phyloP scores from a whole-genome alignment of 2,888 invertebrate species.

The Cataglyphis rosenhaueri region DNA sequence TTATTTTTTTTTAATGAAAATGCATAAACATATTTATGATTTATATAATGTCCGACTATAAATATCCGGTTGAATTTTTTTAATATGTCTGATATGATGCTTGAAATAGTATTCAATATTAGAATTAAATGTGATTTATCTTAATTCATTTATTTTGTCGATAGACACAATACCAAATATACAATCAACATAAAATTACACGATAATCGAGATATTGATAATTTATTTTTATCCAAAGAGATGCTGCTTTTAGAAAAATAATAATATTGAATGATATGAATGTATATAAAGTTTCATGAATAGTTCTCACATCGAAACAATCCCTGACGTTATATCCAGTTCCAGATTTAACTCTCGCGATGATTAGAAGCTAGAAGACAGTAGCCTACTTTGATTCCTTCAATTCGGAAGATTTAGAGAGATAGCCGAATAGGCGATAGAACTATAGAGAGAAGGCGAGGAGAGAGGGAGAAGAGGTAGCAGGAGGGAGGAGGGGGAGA shows the following conservation, averaged over 20 bases:
- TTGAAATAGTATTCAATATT: conserved; percentile 14
- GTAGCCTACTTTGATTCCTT: conserved; percentile 69
- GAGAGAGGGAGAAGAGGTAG: conserved; percentile 1
- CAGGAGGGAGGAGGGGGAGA: neutral
- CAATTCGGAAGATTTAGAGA: conserved; percentile 65
- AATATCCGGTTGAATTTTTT: neutral
- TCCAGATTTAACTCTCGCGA: conserved; percentile 24
- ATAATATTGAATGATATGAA: neutral
- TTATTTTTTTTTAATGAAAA: neutral
- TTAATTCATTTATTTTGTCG: neutral
- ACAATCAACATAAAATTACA: neutral
- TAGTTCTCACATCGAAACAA: neutral
- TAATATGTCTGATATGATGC: neutral
- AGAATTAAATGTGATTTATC: neutral
- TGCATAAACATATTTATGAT: neutral
- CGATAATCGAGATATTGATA: neutral
- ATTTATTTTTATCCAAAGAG: neutral
- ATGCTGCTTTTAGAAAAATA: neutral
- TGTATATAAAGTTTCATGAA: neutral
- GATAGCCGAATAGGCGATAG: conserved; percentile 25
- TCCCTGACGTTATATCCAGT: neutral
- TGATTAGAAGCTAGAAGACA: conserved; percentile 29
- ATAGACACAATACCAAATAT: neutral
- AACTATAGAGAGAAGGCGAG: conserved; percentile 26
- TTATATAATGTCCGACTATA: neutral